These are phyloP conservation scores for Bungarus multicinctus DNA, from an alignment of 2,113 vertebrate species.

Conservation along the genomic window DNA sequence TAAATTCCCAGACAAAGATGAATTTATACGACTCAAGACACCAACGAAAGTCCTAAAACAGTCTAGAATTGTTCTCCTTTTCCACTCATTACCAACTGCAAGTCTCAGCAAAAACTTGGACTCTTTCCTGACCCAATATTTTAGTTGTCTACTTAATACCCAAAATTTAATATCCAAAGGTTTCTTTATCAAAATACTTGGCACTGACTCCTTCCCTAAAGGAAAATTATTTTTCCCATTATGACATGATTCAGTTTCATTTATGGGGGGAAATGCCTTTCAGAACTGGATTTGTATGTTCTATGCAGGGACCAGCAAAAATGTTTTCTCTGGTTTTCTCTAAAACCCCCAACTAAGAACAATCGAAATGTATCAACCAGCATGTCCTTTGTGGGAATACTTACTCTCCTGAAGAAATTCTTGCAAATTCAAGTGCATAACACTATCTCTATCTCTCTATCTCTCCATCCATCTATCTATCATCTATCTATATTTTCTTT, in stretches of 20 bases:
- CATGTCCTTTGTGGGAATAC: background rate
- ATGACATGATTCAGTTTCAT: background rate
- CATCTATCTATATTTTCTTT: background rate
- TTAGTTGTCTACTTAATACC: background rate
- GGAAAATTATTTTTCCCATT: background rate
- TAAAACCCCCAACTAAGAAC: background rate
- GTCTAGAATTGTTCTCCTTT: background rate
- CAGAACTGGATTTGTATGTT: background rate
- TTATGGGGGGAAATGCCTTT: background rate
- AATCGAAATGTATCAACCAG: background rate
- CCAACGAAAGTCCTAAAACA: constrained; percentile 1
- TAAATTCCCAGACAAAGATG: constrained; percentile 4
- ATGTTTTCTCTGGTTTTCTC: background rate
- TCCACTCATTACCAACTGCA: background rate
- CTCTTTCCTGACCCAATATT: background rate
- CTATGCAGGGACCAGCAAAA: background rate
- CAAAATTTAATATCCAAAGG: background rate
- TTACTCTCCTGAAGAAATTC: background rate
- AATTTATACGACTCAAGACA: background rate
- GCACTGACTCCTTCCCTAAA: background rate
- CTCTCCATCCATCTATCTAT: too few species aligned
- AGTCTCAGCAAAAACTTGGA: background rate
- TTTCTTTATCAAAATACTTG: background rate
- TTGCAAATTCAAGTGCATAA: background rate
- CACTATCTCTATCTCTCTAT: too few species aligned